Evolutionary conservation across 2,888 invertebrate genomes (phyloP), one percentile per base, ranked within the genome.

Genomic region (Smittia sp.): DNA sequence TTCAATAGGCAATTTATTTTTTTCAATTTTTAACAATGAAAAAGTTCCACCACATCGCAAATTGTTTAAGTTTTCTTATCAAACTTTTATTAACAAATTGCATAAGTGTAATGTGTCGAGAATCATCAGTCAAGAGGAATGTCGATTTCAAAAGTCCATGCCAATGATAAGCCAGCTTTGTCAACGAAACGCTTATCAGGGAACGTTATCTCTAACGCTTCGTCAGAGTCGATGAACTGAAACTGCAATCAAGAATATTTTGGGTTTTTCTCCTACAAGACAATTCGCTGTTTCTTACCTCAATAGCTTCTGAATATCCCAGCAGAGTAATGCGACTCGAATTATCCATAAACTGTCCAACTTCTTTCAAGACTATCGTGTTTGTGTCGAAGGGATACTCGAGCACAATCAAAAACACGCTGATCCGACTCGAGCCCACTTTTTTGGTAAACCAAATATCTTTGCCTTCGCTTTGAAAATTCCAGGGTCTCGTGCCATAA

Each of bases 401-500:
- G 39, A 93, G 81, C 18, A 89, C 81, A 65, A 87, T 87, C 0
- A 90, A 92, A 80, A 90, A 94, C 13, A 93, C 83, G 58, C 69
- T 73, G 0, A 74, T 65, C 0, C 73, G 75, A 20, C 41, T 74
- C 75, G 24, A 80, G 7, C 78, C 75, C 58, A 76, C 76, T 52
- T 79, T 80, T n/a, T 78, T 77, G 0, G 90, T 89, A 78, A 90
- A 94, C 95, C 95, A 95, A 9, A 92, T 88, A 74, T 85, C 82
- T 0, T 85, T 68, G 0, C 92, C 88, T 79, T 94, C 96, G 78
- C 94, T 95, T 82, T 96, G 96, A 74, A 85, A 83, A 0, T 79
- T 80, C 94, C 95, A 96, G 0, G 96, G 94, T 3, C 83, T 85
- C 0, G 88, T 88, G 1, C 82, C 83, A 79, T 94, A 96, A 76